A percentile compares a stretch with the other conserved stretches of the same genome.
Conservation (phyloP, 2,797 vertebrate genomes). For the Craterocephalus amniculus region DNA sequence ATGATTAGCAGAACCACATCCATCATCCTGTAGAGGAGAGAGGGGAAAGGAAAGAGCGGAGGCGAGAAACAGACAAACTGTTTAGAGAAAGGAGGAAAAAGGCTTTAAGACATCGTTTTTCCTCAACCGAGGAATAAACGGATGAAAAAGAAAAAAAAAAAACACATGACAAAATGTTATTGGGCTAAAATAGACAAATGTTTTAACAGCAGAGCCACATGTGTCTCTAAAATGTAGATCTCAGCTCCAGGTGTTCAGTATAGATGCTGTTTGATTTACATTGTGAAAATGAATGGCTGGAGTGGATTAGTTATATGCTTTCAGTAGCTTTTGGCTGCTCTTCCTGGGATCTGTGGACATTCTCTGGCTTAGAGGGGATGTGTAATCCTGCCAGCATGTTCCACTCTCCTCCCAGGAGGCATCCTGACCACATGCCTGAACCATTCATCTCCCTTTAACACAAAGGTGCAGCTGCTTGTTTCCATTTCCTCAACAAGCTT, state of each 20-base stretch:
- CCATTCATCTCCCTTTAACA: not conserved
- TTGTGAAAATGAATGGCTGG: not conserved
- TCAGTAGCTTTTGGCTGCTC: not conserved
- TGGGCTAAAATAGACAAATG: not conserved
- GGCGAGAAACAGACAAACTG: not conserved
- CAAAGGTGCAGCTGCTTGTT: not conserved
- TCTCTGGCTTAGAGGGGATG: not conserved
- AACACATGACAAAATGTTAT: not conserved
- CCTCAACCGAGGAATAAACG: slow-evolving; percentile 12
- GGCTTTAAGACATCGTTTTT: not conserved
- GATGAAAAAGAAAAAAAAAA: not conserved
- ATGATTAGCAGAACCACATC: slow-evolving; percentile 47
- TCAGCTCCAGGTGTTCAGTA: too few species aligned
- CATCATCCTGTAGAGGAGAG: slow-evolving; percentile 39
- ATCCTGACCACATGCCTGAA: not conserved
- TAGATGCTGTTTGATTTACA: too few species aligned
- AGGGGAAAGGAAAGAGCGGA: not conserved
- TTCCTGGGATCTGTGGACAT: not conserved
- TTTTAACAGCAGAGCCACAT: not conserved
- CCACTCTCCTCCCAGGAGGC: not conserved
- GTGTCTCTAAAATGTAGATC: not conserved
- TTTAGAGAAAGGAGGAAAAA: slow-evolving; percentile 6
- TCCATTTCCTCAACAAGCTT: not conserved
- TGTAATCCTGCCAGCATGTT: not conserved
- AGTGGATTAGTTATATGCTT: not conserved